phyloP scores from a whole-genome alignment of 1,140 invertebrate genomes.

The Aphis gossypii region DNA sequence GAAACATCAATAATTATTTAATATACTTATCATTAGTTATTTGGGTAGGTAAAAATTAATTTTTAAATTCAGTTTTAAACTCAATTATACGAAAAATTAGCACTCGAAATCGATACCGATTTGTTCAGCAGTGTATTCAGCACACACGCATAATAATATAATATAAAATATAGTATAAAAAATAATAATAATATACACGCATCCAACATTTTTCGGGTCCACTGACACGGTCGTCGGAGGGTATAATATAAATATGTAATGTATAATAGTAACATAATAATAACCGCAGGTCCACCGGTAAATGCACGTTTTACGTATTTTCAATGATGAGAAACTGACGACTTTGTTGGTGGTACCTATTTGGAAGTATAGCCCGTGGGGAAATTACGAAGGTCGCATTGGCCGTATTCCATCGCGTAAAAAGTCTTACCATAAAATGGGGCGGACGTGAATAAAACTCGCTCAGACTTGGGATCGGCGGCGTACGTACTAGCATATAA shows the following conservation, averaged over 20 bases:
- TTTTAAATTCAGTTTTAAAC: no score
- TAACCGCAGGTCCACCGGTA: background rate
- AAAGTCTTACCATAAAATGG: constrained; percentile 26
- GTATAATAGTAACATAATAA: background rate
- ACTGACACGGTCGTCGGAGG: no score
- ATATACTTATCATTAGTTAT: no score
- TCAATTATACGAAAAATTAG: background rate
- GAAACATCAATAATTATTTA: background rate
- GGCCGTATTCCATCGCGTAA: constrained; percentile 23
- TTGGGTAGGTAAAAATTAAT: background rate
- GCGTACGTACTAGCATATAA: background rate
- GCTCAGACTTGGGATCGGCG: background rate
- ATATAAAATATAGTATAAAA: background rate
- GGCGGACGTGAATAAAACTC: background rate
- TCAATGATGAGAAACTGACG: constrained; percentile 32
- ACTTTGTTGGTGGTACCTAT: background rate
- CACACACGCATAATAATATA: no score
- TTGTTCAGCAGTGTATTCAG: background rate
- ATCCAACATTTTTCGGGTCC: background rate
- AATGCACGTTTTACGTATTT: background rate
- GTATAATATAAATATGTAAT: background rate
- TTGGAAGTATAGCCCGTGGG: background rate
- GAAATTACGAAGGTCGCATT: background rate
- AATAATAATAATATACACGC: background rate
- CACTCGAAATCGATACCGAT: background rate